Percentiles rank a stretch among this genome's conserved stretches.
phyloP scores from a whole-genome alignment of 1,140 invertebrate species.

The Zaprionus gabonicus region DNA sequence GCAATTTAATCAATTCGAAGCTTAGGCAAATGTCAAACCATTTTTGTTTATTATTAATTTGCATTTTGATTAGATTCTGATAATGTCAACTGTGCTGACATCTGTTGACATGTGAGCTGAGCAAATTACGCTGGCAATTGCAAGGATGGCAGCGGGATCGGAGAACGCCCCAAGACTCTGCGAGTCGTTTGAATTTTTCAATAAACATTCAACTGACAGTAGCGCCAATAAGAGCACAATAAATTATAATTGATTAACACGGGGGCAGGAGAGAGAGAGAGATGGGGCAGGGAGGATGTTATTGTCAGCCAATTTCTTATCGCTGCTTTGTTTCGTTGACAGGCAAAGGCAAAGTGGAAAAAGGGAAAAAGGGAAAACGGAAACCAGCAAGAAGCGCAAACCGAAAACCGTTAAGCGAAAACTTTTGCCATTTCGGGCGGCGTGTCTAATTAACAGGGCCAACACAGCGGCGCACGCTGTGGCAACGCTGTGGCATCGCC shows the following conservation, averaged over 20 bases:
- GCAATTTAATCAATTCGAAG: constrained; percentile 68
- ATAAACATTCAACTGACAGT: constrained; percentile 60
- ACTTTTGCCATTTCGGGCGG: constrained; percentile 62
- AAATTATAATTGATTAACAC: constrained; percentile 81
- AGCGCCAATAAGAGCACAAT: constrained; percentile 51
- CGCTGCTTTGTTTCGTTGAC: constrained; percentile 45
- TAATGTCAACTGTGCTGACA: constrained; percentile 68
- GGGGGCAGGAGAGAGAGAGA: background rate
- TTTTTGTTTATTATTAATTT: constrained; percentile 83
- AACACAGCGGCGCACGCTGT: constrained; percentile 33
- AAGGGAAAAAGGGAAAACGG: background rate
- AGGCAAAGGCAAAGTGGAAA: constrained; percentile 26
- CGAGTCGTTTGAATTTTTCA: constrained; percentile 48
- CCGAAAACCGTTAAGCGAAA: constrained; percentile 37
- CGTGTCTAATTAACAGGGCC: constrained; percentile 69
- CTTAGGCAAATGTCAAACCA: constrained; percentile 67
- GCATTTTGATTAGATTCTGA: constrained; percentile 77
- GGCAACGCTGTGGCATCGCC: constrained; percentile 2
- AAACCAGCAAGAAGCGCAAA: background rate
- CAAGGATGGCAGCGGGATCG: background rate
- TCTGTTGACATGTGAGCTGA: constrained; percentile 61
- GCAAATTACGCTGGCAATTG: constrained; percentile 62
- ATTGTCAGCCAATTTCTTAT: constrained; percentile 28
- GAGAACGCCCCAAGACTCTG: constrained; percentile 37
- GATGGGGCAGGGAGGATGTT: background rate